phyloP scores from a whole-genome alignment of 2,888 invertebrate genomes.

The Noctua pronuba region DNA sequence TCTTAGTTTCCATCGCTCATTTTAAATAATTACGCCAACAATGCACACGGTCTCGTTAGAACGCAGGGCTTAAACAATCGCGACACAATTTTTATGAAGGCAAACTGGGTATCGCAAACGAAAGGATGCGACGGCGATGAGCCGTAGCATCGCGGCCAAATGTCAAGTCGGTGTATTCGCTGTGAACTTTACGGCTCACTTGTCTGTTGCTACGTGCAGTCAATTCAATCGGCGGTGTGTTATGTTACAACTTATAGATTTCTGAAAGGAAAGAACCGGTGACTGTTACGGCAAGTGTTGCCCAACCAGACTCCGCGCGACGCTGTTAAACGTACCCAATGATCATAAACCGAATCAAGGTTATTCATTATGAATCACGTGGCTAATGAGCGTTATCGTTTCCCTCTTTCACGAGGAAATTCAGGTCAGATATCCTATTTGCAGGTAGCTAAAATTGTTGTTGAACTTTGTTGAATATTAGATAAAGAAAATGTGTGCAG shows the following conservation, averaged over 20 bases:
- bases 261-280: constrained; percentile 72
- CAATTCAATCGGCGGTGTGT: constrained; percentile 60
- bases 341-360: constrained; percentile 77
- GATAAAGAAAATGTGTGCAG: constrained; percentile 68
- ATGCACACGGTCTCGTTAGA: constrained; percentile 66
- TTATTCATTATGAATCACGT: constrained; percentile 74
- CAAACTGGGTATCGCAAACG: constrained; percentile 81
- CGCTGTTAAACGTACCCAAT: constrained; percentile 70
- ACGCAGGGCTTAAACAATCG: constrained; percentile 74
- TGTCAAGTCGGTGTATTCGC: constrained; percentile 81
- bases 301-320: constrained; percentile 70
- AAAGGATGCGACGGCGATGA: constrained; percentile 85
- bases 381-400: constrained; percentile 72
- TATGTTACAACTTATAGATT: constrained; percentile 67
- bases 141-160: constrained; percentile 75
- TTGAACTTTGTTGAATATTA: constrained; percentile 46
- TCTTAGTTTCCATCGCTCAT: constrained; percentile 82
- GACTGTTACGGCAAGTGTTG: constrained; percentile 76
- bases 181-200: constrained; percentile 79
- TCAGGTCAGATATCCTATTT: not conserved
- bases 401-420: constrained; percentile 60
- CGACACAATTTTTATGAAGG: constrained; percentile 84
- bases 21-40: constrained; percentile 79
- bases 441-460: constrained; percentile 15
- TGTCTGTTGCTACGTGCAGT: constrained; percentile 57